phyloP scores from a whole-genome alignment of 1,140 invertebrate genomes.

The Littorina saxatilis region DNA sequence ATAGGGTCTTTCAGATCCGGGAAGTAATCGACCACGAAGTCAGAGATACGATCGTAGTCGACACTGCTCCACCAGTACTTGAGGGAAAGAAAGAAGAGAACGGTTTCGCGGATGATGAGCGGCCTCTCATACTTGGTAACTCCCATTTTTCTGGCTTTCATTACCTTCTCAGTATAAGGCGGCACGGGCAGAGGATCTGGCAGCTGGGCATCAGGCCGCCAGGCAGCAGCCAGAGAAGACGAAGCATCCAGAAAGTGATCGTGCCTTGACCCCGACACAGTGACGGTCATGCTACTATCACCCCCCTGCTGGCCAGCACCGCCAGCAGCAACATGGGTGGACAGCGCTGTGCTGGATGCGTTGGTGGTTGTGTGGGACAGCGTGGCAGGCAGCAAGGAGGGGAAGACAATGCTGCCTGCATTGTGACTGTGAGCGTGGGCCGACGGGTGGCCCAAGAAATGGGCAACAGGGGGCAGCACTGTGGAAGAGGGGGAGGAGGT shows the following conservation, averaged over 20 bases:
- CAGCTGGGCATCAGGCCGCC: slow-evolving; percentile 27
- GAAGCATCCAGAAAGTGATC: not conserved
- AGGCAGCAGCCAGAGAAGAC: not conserved
- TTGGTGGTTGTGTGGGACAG: too few relatives aligned
- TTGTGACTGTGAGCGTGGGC: not conserved
- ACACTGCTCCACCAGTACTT: slow-evolving; percentile 52
- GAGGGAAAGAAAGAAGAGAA: slow-evolving; percentile 48
- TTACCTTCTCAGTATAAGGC: slow-evolving; percentile 42
- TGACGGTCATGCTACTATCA: not conserved
- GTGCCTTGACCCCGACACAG: not conserved
- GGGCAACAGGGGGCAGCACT: slow-evolving; percentile 34
- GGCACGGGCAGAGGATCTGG: slow-evolving; percentile 38
- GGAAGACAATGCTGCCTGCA: slow-evolving; percentile 27
- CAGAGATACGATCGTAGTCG: slow-evolving; percentile 52
- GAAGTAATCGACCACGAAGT: slow-evolving; percentile 48
- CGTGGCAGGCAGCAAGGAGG: slow-evolving; percentile 25
- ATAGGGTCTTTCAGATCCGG: slow-evolving; percentile 47
- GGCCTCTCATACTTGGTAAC: slow-evolving; percentile 45
- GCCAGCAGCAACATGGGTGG: not conserved
- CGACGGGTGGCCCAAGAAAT: slow-evolving; percentile 28
- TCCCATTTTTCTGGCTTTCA: slow-evolving; percentile 45
- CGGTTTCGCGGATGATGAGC: slow-evolving; percentile 49
- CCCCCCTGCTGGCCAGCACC: not conserved
- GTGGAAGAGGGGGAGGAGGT: not conserved
- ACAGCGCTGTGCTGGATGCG: too few relatives aligned